Evolutionary conservation across 37 sponge, comb jelly and placozoan species (phyloP).

Genomic region (Agelas oroides): DNA sequence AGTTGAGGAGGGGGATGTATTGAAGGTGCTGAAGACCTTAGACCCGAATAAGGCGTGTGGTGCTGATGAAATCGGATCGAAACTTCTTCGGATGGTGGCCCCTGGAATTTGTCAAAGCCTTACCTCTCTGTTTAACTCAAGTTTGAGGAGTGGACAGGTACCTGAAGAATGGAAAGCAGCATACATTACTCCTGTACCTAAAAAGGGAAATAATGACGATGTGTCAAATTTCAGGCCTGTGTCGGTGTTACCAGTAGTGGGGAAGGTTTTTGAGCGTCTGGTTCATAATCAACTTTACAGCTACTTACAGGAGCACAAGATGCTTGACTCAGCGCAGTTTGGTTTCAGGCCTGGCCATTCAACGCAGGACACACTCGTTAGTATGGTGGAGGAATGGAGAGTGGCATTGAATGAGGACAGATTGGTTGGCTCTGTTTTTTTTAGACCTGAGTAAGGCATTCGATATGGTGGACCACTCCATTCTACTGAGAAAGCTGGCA

Average conservation of each 20-base stretch:
- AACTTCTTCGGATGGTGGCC: neutral
- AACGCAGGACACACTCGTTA: constrained; percentile 15
- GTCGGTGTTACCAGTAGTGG: constrained; percentile 35
- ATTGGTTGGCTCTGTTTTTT: constrained; percentile 22
- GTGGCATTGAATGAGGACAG: constrained; percentile 24
- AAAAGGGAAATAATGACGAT: neutral
- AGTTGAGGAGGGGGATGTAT: constrained; percentile 31
- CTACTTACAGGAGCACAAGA: constrained; percentile 4
- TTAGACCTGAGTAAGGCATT: constrained; percentile 41
- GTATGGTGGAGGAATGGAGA: constrained; percentile 23
- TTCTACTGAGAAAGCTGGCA: constrained; percentile 19
- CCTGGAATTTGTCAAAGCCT: constrained; percentile 10
- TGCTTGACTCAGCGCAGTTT: constrained; percentile 30
- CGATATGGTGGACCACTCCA: constrained; percentile 35
- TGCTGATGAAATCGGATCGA: neutral
- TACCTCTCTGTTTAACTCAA: constrained; percentile 16
- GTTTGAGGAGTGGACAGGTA: neutral
- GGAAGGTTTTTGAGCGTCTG: constrained; percentile 40
- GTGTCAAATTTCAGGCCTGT: constrained; percentile 1
- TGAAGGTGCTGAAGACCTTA: neutral
- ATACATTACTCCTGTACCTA: neutral
- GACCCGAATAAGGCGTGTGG: constrained; percentile 30
- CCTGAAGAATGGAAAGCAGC: neutral
- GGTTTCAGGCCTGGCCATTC: constrained; percentile 33
- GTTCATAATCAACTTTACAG: constrained; percentile 29